Conservation (phyloP, 2,888 invertebrate species). For the Euzophera pinguis region DNA sequence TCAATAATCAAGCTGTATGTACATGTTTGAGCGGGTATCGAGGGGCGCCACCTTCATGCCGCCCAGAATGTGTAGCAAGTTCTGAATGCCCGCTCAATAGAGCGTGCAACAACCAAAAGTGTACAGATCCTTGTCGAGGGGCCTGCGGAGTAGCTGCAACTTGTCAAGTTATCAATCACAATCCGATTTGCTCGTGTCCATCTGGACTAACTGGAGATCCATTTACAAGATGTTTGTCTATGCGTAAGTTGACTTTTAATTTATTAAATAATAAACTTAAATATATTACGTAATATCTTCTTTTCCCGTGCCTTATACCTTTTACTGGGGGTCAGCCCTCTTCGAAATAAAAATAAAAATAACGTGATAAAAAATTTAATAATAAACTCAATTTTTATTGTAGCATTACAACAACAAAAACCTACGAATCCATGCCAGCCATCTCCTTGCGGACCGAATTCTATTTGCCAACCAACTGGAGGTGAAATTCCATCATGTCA, state of each 20-base stretch:
- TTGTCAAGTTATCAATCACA: slow-evolving; percentile 88
- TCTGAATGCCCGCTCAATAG: slow-evolving; percentile 85
- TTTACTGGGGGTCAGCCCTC: too few relatives aligned
- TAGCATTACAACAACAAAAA: slow-evolving; percentile 33
- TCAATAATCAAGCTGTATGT: slow-evolving; percentile 83
- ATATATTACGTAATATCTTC: too few relatives aligned
- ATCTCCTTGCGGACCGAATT: slow-evolving; percentile 88
- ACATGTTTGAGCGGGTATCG: slow-evolving; percentile 82
- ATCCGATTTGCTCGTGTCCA: slow-evolving; percentile 85
- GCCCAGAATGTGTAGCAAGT: slow-evolving; percentile 86
- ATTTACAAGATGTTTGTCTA: slow-evolving; percentile 79
- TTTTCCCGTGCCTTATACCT: too few relatives aligned
- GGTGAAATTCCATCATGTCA: slow-evolving; percentile 84
- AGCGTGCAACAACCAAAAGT: slow-evolving; percentile 86
- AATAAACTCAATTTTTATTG: background rate
- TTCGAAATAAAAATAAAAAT: too few relatives aligned
- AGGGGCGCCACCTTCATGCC: slow-evolving; percentile 84
- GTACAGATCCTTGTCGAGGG: slow-evolving; percentile 86
- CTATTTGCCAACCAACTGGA: slow-evolving; percentile 79
- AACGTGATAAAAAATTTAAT: too few relatives aligned
- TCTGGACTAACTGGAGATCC: slow-evolving; percentile 84
- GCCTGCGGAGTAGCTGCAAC: slow-evolving; percentile 87
- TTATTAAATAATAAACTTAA: background rate
- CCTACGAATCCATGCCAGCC: slow-evolving; percentile 83
- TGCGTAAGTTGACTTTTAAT: slow-evolving; percentile 57